Evolutionary conservation across 1,140 invertebrate genomes (phyloP).

Genomic region (Bactericera cockerelli): DNA sequence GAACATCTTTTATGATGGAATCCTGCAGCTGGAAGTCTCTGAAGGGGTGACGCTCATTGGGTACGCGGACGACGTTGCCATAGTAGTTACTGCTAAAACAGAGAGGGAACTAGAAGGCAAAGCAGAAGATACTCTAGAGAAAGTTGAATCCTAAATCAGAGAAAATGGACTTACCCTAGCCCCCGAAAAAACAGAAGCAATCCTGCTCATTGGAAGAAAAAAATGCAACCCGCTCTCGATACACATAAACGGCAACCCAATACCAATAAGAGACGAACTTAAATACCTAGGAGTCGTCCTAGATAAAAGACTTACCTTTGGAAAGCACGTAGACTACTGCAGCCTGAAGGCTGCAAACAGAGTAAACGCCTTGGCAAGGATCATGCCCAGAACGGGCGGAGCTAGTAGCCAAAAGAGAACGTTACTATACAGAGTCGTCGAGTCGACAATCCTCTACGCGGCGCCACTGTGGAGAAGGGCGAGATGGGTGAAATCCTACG

Average conservation of each 20-base stretch:
- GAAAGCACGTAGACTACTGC: not conserved
- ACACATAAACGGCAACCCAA: not conserved
- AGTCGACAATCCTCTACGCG: not conserved
- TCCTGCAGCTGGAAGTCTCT: not conserved
- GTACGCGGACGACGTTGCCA: conserved; percentile 7
- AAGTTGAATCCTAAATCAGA: not conserved
- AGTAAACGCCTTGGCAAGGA: not conserved
- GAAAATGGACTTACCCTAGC: not conserved
- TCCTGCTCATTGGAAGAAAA: not conserved
- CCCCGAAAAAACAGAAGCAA: not conserved
- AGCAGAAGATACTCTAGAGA: not conserved
- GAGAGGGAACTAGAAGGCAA: not conserved
- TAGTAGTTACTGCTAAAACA: not conserved
- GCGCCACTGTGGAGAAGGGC: not conserved
- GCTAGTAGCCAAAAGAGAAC: not conserved
- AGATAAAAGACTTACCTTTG: not conserved
- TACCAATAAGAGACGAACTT: not conserved
- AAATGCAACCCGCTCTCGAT: not conserved
- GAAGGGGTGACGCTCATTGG: not conserved
- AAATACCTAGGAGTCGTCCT: conserved; percentile 9
- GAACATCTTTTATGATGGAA: no score
- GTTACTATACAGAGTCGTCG: not conserved
- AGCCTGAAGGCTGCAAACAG: not conserved
- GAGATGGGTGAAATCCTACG: not conserved
- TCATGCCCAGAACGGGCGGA: not conserved